Evolutionary conservation across 53 echinoderm and acorn worm genomes (phyloP).

Genomic region (Arbacia lixula): DNA sequence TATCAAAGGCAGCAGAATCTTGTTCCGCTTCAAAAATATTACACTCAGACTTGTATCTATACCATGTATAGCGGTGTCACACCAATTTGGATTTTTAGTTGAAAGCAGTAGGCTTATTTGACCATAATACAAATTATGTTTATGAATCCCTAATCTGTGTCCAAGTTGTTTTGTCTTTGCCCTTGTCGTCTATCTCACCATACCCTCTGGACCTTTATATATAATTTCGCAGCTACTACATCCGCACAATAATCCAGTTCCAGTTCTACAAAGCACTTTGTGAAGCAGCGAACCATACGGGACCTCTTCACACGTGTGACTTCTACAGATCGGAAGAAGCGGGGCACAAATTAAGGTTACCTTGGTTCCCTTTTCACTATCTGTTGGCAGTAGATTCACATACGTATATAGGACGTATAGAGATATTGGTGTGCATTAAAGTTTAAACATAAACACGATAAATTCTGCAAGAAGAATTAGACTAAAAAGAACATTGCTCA

Average conservation of each 20-base stretch:
- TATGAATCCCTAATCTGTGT: no score
- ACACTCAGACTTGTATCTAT: no score
- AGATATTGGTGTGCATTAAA: no score
- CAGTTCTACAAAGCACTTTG: slow-evolving; percentile 91
- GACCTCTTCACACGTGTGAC: slow-evolving; percentile 83
- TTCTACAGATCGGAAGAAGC: slow-evolving; percentile 85
- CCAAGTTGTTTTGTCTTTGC: background rate
- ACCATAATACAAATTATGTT: no score
- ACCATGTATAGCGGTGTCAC: no score
- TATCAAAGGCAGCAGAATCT: no score
- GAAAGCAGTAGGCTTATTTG: background rate
- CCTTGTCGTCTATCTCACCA: background rate
- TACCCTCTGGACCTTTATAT: background rate
- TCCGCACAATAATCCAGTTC: slow-evolving; percentile 92
- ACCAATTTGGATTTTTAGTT: no score
- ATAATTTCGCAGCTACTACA: slow-evolving; percentile 70
- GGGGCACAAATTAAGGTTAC: slow-evolving; percentile 72
- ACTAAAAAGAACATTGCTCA: no score
- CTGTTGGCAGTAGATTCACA: background rate
- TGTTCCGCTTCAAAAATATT: no score
- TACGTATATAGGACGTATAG: background rate
- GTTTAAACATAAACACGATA: no score
- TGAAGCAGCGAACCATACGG: slow-evolving; percentile 68
- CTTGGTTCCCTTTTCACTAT: background rate
- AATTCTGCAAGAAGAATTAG: no score